Conservation (phyloP, 2,888 invertebrate genomes). For the Brachyptera putata region DNA sequence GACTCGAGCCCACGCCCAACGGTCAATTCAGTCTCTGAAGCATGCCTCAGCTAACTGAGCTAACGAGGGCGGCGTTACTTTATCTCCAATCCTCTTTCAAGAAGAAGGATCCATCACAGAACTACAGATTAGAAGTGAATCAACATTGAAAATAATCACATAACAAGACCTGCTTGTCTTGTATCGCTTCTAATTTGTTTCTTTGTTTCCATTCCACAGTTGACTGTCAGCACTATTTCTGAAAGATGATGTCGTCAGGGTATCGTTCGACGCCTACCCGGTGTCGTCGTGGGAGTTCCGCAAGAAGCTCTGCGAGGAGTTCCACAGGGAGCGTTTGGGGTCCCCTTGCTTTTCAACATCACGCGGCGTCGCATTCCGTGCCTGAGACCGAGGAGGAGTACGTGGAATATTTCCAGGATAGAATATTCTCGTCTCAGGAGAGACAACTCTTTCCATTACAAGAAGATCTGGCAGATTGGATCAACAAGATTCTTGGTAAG, state of each 20-base stretch:
- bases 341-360: neutral
- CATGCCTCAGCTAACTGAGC: too few relatives aligned
- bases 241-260: neutral
- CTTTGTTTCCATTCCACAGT: too few relatives aligned
- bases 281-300: constrained; percentile 3
- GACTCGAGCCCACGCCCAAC: too few relatives aligned
- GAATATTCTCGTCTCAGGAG: constrained; percentile 70
- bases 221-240: too few relatives aligned
- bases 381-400: constrained; percentile 53
- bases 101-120: too few relatives aligned
- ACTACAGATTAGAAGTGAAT: too few relatives aligned
- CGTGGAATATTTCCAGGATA: constrained; percentile 63
- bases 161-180: too few relatives aligned
- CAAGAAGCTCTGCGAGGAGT: neutral
- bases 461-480: constrained; percentile 85
- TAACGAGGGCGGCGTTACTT: too few relatives aligned
- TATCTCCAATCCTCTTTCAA: too few relatives aligned
- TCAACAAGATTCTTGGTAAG: constrained; percentile 79
- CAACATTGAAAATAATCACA: too few relatives aligned
- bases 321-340: constrained; percentile 5
- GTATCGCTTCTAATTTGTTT: too few relatives aligned
- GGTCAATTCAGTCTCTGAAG: too few relatives aligned
- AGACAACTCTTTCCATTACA: constrained; percentile 75
- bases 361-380: constrained; percentile 29
- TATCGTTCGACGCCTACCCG: constrained; percentile 6